These are phyloP conservation scores for Lithophane socia DNA, from an alignment of 2,888 invertebrate species.

Conservation along the genomic window DNA sequence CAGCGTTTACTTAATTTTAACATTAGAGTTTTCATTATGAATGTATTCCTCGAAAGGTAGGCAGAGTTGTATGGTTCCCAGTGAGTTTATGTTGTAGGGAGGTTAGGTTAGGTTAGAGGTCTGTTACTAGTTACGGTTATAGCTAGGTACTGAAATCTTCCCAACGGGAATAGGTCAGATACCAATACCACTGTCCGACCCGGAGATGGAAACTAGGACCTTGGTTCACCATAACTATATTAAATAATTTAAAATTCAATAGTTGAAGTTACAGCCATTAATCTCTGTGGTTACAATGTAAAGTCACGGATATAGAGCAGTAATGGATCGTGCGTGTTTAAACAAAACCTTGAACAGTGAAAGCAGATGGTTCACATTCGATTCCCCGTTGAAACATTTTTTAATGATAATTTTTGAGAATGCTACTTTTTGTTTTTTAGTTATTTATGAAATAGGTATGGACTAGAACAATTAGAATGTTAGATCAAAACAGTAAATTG, in stretches of 20 bases:
- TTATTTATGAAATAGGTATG: background rate
- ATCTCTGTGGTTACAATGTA: background rate
- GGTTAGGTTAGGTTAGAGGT: too few relatives aligned
- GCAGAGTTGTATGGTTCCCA: too few relatives aligned
- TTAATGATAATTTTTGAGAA: background rate
- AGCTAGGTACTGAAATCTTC: too few relatives aligned
- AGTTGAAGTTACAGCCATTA: background rate
- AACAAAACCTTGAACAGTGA: slow-evolving; percentile 21
- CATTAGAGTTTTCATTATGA: too few relatives aligned
- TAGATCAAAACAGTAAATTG: background rate
- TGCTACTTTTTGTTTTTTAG: background rate
- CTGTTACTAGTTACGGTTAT: too few relatives aligned
- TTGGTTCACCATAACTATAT: too few relatives aligned
- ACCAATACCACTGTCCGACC: too few relatives aligned
- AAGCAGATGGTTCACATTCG: slow-evolving; percentile 24
- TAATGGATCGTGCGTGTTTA: slow-evolving; percentile 26
- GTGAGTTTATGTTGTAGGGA: too few relatives aligned
- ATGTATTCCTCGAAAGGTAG: too few relatives aligned
- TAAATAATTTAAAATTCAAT: background rate
- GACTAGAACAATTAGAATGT: background rate
- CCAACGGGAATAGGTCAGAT: too few relatives aligned
- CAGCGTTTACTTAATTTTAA: too few relatives aligned
- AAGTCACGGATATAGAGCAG: slow-evolving; percentile 1
- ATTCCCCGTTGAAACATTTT: background rate
- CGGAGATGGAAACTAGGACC: too few relatives aligned